Conservation (phyloP, 2,797 vertebrate genomes). For the Salarias fasciatus region DNA sequence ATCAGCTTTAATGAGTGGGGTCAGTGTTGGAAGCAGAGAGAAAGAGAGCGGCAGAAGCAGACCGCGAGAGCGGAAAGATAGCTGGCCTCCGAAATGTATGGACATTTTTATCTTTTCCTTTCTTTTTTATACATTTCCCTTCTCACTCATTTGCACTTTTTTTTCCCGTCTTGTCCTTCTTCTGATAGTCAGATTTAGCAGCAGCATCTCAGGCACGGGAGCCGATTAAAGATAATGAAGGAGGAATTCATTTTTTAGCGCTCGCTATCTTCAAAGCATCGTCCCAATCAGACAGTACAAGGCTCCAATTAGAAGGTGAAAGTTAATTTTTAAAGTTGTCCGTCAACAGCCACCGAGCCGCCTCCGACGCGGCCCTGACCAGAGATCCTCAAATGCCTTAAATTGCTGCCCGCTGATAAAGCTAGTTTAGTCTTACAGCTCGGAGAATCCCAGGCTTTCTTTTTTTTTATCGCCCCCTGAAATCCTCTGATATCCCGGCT, state of each 20-base stretch:
- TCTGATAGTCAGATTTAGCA: slow-evolving; percentile 60
- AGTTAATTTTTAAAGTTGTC: slow-evolving; percentile 48
- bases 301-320: slow-evolving; percentile 56
- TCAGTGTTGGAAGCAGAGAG: slow-evolving; percentile 75
- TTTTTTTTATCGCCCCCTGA: slow-evolving; percentile 57
- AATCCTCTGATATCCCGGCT: slow-evolving; percentile 74
- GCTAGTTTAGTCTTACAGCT: slow-evolving; percentile 65
- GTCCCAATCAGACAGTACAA: slow-evolving; percentile 39
- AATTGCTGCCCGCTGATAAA: slow-evolving; percentile 65
- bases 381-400: slow-evolving; percentile 51
- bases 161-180: slow-evolving; percentile 39
- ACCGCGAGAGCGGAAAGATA: slow-evolving; percentile 39
- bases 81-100: slow-evolving; percentile 55
- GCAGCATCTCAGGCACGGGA: slow-evolving; percentile 56
- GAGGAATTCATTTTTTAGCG: slow-evolving; percentile 55
- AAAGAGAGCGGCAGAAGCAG: slow-evolving; percentile 46
- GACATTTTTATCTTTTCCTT: slow-evolving; percentile 55
- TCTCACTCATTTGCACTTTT: slow-evolving; percentile 58
- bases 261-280: slow-evolving; percentile 59
- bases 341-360: slow-evolving; percentile 49
- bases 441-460: slow-evolving; percentile 66
- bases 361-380: slow-evolving; percentile 25
- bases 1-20: slow-evolving; percentile 86
- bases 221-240: slow-evolving; percentile 65
- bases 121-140: slow-evolving; percentile 43